Evolutionary conservation across 92 coral and sea anemone species (phyloP).

Genomic region (Actinernus sp.): DNA sequence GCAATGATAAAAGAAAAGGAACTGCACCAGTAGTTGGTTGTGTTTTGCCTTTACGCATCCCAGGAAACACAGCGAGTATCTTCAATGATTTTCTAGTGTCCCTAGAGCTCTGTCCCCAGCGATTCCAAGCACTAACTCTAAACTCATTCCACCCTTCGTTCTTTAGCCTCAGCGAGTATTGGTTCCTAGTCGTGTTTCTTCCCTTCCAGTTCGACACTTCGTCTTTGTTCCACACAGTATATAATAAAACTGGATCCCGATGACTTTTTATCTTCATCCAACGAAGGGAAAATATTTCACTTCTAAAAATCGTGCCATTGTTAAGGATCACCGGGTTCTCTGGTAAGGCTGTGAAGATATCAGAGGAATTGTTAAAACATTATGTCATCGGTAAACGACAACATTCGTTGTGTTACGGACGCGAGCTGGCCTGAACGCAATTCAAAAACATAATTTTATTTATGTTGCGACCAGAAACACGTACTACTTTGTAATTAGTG

Average conservation of each 20-base stretch:
- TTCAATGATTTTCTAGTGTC: background rate
- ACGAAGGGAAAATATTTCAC: background rate
- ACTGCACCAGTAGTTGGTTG: too few relatives aligned
- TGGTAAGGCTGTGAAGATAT: background rate
- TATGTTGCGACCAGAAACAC: too few relatives aligned
- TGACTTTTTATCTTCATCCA: background rate
- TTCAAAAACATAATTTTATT: too few relatives aligned
- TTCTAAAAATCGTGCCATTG: background rate
- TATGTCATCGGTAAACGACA: too few relatives aligned
- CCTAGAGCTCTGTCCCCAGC: background rate
- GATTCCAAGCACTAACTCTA: slow-evolving; percentile 16
- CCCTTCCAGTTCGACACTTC: background rate
- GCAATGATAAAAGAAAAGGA: too few relatives aligned
- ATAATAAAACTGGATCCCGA: background rate
- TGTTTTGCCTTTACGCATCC: too few relatives aligned
- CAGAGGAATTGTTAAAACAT: too few relatives aligned
- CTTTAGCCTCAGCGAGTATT: background rate
- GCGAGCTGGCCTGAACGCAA: too few relatives aligned
- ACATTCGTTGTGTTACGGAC: too few relatives aligned
- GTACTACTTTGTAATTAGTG: too few relatives aligned
- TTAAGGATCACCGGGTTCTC: background rate
- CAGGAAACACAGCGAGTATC: background rate
- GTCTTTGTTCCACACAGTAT: slow-evolving; percentile 6
- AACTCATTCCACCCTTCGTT: slow-evolving; percentile 11
- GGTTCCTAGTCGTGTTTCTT: background rate